Conservation (phyloP, 1,140 invertebrate genomes). For the Meloidogyne floridensis region DNA sequence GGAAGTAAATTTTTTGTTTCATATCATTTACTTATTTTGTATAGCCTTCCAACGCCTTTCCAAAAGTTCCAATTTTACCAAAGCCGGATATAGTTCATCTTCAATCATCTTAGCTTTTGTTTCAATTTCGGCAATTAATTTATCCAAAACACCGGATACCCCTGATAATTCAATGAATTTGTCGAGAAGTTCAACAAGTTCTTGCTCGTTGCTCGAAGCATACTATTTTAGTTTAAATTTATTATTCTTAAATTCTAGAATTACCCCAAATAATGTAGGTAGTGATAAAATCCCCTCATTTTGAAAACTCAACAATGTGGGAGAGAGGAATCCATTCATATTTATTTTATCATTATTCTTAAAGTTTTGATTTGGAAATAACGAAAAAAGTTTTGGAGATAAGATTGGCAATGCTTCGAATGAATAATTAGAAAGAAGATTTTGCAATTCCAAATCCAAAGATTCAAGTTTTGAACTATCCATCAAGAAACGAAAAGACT, state of each 20-base stretch:
- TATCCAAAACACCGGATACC: conserved; percentile 28
- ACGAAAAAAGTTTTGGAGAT: conserved; percentile 33
- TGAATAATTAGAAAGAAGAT: conserved; percentile 23
- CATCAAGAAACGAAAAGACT: conserved; percentile 16
- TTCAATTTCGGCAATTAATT: conserved; percentile 32
- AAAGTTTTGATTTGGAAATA: conserved; percentile 19
- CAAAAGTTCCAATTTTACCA: conserved; percentile 34
- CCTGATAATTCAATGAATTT: conserved; percentile 41
- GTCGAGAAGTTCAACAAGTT: conserved; percentile 31
- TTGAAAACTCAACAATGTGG: conserved; percentile 41
- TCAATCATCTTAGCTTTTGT: conserved; percentile 23
- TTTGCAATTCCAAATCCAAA: conserved; percentile 29
- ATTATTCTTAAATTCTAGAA: background rate
- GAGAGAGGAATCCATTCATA: conserved; percentile 31
- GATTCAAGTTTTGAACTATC: conserved; percentile 16
- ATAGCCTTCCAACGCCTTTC: conserved; percentile 29
- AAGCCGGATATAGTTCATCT: conserved; percentile 24
- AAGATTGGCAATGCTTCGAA: conserved; percentile 31
- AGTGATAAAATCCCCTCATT: conserved; percentile 38
- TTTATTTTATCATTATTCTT: background rate
- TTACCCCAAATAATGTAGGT: conserved; percentile 36
- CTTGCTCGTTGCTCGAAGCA: conserved; percentile 28
- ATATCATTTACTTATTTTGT: background rate
- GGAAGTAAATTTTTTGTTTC: background rate
- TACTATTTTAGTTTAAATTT: background rate